Percentiles rank a stretch among this genome's conserved stretches.
Conservation (phyloP, 2,113 vertebrate species). For the Centropus unirufus region DNA sequence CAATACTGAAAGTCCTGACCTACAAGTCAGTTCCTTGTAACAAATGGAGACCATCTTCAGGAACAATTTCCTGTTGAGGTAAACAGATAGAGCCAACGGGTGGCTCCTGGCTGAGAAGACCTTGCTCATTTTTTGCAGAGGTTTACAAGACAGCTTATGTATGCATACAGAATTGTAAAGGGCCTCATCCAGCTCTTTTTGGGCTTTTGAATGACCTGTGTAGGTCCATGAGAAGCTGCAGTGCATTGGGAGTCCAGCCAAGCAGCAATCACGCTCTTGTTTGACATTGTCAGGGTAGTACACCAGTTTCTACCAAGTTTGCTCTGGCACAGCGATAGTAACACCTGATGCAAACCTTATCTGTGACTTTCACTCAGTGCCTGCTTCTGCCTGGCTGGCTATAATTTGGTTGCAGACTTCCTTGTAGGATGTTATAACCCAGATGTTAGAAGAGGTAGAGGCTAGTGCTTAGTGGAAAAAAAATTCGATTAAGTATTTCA, state of each 20-base stretch:
- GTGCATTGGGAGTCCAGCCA: neutral
- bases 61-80: neutral
- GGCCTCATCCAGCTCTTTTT: neutral
- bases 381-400: neutral
- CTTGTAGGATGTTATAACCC: neutral
- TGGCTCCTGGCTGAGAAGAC: neutral
- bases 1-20: neutral
- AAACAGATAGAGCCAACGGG: neutral
- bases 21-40: neutral
- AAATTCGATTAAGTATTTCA: neutral
- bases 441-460: neutral
- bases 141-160: neutral
- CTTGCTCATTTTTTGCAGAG: neutral
- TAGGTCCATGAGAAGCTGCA: neutral
- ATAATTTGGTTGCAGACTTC: neutral
- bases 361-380: fast-evolving
- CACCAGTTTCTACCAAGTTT: neutral
- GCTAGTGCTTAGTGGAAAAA: neutral
- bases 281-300: neutral
- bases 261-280: neutral
- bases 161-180: neutral
- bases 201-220: neutral
- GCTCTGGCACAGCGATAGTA: neutral
- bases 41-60: neutral
- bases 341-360: neutral